phyloP scores from a whole-genome alignment of 2,797 vertebrate species.

The Emydoidea blandingii region DNA sequence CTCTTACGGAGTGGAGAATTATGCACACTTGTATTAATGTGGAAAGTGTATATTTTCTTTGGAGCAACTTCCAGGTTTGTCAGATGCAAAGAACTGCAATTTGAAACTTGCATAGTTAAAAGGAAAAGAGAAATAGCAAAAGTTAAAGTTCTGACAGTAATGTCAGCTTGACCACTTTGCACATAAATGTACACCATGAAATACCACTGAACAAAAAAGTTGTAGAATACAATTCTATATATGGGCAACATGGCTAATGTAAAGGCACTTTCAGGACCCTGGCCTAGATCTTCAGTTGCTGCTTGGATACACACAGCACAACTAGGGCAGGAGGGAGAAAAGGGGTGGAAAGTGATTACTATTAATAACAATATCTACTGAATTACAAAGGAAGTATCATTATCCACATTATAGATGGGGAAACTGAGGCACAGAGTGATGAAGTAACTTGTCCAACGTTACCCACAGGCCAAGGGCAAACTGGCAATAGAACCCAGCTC shows the following conservation, averaged over 20 bases:
- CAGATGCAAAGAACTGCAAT: neutral
- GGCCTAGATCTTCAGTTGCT: neutral
- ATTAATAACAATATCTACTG: neutral
- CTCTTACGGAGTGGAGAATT: neutral
- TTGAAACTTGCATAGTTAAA: neutral
- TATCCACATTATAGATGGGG: neutral
- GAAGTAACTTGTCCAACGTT: neutral
- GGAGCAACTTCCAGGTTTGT: neutral
- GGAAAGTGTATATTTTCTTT: neutral
- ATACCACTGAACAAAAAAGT: neutral
- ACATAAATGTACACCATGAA: neutral
- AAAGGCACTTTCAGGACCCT: neutral
- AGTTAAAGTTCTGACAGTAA: neutral
- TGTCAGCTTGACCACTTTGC: neutral
- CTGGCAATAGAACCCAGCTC: neutral
- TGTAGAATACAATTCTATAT: neutral
- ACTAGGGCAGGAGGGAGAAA: neutral
- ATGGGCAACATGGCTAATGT: neutral
- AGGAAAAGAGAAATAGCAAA: neutral
- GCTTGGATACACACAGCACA: neutral
- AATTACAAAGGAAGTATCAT: neutral
- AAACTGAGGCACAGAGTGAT: neutral
- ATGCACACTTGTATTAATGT: neutral
- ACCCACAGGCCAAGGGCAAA: neutral
- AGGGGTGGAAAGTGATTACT: neutral